Evolutionary conservation across 2,113 vertebrate genomes (phyloP), one percentile per base, ranked within the genome.

Genomic region (Platycercus adscitus): DNA sequence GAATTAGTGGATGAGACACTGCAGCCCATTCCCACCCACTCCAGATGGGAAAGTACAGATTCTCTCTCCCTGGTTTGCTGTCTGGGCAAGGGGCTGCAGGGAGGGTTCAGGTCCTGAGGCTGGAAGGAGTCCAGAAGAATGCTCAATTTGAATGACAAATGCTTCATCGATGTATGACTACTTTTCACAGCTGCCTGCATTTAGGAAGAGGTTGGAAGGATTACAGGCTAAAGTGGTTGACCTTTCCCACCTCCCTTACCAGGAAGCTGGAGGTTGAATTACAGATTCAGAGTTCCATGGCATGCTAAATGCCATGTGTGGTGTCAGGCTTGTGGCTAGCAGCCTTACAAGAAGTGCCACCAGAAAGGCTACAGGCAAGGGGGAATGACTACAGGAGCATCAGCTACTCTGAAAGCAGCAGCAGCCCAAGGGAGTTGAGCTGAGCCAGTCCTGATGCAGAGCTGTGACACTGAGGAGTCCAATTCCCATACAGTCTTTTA

Each of bases 271-370:
- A 66, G 53, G 71, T 73, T 64, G 50, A 5, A 70, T 50, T 1
- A 33, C 37, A 83, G 64, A 20, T 46, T 86, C 7, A 6, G 76
- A 25, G 31, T 52, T 52, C 25, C 50, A 16, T 1, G 35, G 79
- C 63, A 46, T 0, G 1, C 41, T 28, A 4, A 61, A 26, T 2
- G 11, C 31, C 0, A 0, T 9, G 7, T 2, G 1, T 53, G 35
- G 63, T 18, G 12, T 14, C 7, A 20, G 43, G 37, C 13, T 37
- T 13, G 1, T 11, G 55, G 49, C n/a, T 56, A 10, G 6, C 11
- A 2, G 9, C 43, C 39, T 13, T 9, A 5, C 12, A 18, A 52
- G 71, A 43, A 21, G 26, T 1, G 1, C 35, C 49, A 13, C 5
- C 39, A 1, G 13, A 8, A 10, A 41, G 65, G 28, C 52, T 81